A percentile compares a stretch with the other conserved stretches of the same genome.
These are phyloP conservation scores for Pagrus major DNA, from an alignment of 2,113 vertebrate species.

Conservation along the genomic window DNA sequence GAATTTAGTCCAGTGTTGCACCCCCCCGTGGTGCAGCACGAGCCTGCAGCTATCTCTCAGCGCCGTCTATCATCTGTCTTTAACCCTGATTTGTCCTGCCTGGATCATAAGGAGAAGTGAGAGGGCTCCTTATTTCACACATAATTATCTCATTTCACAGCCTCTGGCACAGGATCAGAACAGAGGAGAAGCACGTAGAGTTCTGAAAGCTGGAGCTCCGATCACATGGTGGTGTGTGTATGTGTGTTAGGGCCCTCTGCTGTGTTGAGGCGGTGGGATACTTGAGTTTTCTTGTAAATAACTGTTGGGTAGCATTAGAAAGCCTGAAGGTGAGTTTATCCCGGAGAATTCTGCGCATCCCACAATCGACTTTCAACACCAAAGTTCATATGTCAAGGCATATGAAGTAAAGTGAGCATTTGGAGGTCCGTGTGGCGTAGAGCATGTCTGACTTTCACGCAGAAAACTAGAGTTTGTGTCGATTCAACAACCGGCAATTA, in stretches of 20 bases:
- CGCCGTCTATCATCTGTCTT: constrained; percentile 42
- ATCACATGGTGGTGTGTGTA: constrained; percentile 51
- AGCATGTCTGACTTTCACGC: not conserved
- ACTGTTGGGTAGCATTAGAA: not conserved
- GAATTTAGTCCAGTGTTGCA: constrained; percentile 12
- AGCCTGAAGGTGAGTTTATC: not conserved
- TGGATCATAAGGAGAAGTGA: constrained; percentile 46
- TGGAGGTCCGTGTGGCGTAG: not conserved
- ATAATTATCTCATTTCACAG: constrained; percentile 78
- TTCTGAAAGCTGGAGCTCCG: constrained; percentile 46
- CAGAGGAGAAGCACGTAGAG: constrained; percentile 40
- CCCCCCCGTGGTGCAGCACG: constrained; percentile 11
- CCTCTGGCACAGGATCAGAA: constrained; percentile 63
- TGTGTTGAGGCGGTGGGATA: not conserved
- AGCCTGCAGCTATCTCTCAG: constrained; percentile 53
- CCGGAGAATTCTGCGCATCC: not conserved
- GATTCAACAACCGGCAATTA: not conserved
- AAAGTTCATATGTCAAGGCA: not conserved
- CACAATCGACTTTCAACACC: not conserved
- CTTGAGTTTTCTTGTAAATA: not conserved
- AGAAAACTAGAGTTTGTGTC: not conserved
- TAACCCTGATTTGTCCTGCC: constrained; percentile 66
- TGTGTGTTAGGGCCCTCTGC: not conserved
- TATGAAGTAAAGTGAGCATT: not conserved
- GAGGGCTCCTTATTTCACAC: constrained; percentile 73